phyloP scores from a whole-genome alignment of 2,797 vertebrate genomes.

The Kryptolebias ocellatus region DNA sequence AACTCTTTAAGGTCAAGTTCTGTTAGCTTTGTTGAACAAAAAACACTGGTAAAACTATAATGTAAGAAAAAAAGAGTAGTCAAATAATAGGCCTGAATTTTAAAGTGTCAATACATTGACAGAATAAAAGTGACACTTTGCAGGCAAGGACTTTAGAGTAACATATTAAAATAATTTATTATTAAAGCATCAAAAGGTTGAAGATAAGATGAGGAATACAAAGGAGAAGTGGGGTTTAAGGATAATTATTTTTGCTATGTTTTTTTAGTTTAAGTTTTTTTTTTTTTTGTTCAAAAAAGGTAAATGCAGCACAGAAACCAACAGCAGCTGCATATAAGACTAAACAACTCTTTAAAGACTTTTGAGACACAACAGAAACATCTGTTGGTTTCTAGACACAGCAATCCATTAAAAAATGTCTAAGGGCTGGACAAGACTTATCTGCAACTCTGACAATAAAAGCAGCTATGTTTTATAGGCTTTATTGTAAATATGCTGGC shows the following conservation, averaged over 20 bases:
- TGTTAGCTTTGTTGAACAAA: conserved; percentile 62
- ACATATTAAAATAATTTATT: conserved; percentile 18
- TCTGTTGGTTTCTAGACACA: conserved; percentile 64
- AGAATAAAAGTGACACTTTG: conserved; percentile 13
- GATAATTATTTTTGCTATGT: background rate
- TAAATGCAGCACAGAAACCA: conserved; percentile 22
- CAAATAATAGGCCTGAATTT: conserved; percentile 15
- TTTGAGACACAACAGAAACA: conserved; percentile 65
- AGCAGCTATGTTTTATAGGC: conserved; percentile 9
- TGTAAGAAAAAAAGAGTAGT: conserved; percentile 11
- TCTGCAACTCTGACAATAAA: background rate
- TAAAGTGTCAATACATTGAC: conserved; percentile 26
- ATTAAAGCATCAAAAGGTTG: background rate
- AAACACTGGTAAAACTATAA: conserved; percentile 50
- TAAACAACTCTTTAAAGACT: conserved; percentile 67
- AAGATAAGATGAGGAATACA: background rate
- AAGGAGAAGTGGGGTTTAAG: background rate
- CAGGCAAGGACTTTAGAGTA: conserved; percentile 4
- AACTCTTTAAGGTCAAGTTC: conserved; percentile 70
- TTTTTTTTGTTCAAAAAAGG: conserved; percentile 6
- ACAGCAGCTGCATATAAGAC: conserved; percentile 62
- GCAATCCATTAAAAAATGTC: conserved; percentile 39
- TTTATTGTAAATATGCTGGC: conserved; percentile 28
- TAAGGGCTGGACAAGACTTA: conserved; percentile 20
- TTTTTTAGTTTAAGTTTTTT: conserved; percentile 3